These are phyloP conservation scores for Mactra quadrangularis DNA, from an alignment of 1,140 invertebrate species.

Conservation along the genomic window DNA sequence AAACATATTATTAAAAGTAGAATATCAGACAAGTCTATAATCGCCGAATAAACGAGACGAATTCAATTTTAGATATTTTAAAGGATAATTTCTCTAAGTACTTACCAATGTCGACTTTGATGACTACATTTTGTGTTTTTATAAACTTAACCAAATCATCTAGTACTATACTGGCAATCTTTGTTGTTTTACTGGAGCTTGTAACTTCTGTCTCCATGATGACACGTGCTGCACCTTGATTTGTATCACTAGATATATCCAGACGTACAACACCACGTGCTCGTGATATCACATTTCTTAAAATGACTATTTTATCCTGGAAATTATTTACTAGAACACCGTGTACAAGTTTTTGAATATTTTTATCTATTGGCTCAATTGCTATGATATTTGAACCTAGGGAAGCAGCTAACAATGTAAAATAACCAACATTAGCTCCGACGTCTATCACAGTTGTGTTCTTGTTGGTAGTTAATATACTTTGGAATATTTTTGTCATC, in stretches of 20 bases:
- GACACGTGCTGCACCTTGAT: slow-evolving; percentile 76
- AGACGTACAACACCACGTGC: slow-evolving; percentile 66
- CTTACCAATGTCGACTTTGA: slow-evolving; percentile 74
- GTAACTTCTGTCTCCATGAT: slow-evolving; percentile 39
- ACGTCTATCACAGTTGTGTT: slow-evolving; percentile 75
- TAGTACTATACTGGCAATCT: slow-evolving; percentile 64
- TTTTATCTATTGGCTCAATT: slow-evolving; percentile 76
- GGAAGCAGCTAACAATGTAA: slow-evolving; percentile 70
- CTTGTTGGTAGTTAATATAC: slow-evolving; percentile 62
- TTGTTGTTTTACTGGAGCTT: slow-evolving; percentile 1
- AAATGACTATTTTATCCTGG: slow-evolving; percentile 64
- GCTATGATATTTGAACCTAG: slow-evolving; percentile 76
- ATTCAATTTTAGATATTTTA: too few relatives aligned
- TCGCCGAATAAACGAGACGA: too few relatives aligned
- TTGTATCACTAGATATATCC: slow-evolving; percentile 62
- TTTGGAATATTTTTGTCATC: slow-evolving; percentile 68
- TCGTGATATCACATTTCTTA: slow-evolving; percentile 74
- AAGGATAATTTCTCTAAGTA: too few relatives aligned
- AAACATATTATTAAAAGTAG: too few relatives aligned
- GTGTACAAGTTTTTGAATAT: slow-evolving; percentile 67
- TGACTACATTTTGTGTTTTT: slow-evolving; percentile 56
- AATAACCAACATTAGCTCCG: slow-evolving; percentile 80
- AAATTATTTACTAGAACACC: slow-evolving; percentile 60
- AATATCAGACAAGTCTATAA: too few relatives aligned
- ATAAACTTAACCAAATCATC: slow-evolving; percentile 69